Evolutionary conservation across 2,113 vertebrate genomes (phyloP).

Genomic region (Salvelinus sp.): DNA sequence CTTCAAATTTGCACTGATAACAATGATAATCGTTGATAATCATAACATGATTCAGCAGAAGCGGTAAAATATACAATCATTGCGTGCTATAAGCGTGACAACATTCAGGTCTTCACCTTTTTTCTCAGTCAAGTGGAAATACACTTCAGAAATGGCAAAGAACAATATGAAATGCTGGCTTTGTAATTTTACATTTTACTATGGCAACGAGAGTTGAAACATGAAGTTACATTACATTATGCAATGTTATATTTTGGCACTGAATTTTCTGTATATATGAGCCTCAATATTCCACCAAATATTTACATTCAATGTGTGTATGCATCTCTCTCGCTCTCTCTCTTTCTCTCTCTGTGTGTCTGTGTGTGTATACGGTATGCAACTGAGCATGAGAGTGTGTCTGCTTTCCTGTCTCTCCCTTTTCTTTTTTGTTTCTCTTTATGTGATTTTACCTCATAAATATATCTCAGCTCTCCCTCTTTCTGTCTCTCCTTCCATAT

Average conservation of each 20-base stretch:
- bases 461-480: conserved; percentile 17
- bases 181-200: conserved; percentile 68
- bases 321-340: background rate
- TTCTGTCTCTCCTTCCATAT: conserved; percentile 9
- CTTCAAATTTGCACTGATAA: conserved; percentile 72
- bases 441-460: conserved; percentile 30
- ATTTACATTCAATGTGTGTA: conserved; percentile 78
- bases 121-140: conserved; percentile 63
- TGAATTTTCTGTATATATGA: conserved; percentile 68
- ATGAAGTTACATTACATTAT: conserved; percentile 73
- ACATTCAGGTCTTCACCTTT: conserved; percentile 72
- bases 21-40: conserved; percentile 73
- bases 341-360: background rate
- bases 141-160: conserved; percentile 69
- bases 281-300: conserved; percentile 75
- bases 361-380: background rate
- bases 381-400: background rate
- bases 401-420: background rate
- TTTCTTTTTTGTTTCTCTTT: conserved; percentile 9
- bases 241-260: conserved; percentile 79
- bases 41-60: conserved; percentile 71
- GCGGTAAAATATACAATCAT: conserved; percentile 82
- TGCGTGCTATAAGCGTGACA: conserved; percentile 78
- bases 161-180: conserved; percentile 72
- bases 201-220: conserved; percentile 74